Conservation (phyloP, 2,113 vertebrate genomes). For the Oxygymnocypris stewartii region DNA sequence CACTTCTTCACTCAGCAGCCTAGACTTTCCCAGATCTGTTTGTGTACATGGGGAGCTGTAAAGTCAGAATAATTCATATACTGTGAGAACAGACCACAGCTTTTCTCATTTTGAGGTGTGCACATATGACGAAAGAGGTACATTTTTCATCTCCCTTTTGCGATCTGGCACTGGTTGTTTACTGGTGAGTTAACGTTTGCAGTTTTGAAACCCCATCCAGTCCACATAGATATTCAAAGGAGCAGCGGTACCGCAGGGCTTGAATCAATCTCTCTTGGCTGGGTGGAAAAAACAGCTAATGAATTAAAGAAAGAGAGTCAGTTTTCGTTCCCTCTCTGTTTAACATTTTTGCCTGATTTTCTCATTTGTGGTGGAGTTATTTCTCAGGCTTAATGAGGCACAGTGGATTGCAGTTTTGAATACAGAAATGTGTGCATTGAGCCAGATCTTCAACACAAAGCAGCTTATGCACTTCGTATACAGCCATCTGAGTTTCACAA, state of each 20-base stretch:
- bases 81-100: background rate
- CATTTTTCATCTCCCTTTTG: background rate
- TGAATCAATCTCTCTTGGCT: constrained; percentile 29
- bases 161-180: constrained; percentile 10
- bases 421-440: background rate
- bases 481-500: constrained; percentile 32
- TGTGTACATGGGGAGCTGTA: background rate
- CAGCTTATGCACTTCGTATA: background rate
- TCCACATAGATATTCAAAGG: constrained; percentile 1
- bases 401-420: constrained; percentile 23
- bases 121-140: background rate
- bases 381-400: constrained; percentile 26
- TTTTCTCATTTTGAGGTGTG: constrained; percentile 19
- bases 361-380: constrained; percentile 14
- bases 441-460: constrained; percentile 28
- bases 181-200: background rate
- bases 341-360: constrained; percentile 25
- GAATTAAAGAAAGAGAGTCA: constrained; percentile 13
- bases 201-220: constrained; percentile 4
- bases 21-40: background rate
- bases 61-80: constrained; percentile 19
- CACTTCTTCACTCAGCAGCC: background rate
- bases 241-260: background rate
- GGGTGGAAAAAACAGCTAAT: constrained; percentile 12
- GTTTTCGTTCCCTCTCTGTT: constrained; percentile 5